These are phyloP conservation scores for Ophiothrix spiculata DNA, from an alignment of 35 echinoderm and acorn worm genomes.

Conservation along the genomic window DNA sequence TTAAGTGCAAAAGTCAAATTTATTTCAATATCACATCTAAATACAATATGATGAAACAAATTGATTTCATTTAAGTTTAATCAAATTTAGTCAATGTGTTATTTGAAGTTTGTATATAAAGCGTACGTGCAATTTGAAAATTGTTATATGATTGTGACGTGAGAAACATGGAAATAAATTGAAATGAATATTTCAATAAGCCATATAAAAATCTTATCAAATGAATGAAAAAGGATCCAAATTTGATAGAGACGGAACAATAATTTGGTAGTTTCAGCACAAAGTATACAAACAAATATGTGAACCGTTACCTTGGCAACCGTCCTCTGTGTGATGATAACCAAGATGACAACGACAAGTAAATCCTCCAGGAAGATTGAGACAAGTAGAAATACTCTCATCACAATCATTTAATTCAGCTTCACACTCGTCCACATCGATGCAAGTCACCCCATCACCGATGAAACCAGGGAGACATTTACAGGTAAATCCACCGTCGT, in stretches of 20 bases:
- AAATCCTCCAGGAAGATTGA: neutral
- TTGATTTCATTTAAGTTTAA: too few species aligned
- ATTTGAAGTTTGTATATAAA: too few species aligned
- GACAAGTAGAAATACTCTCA: neutral
- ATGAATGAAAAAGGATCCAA: neutral
- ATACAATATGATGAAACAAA: too few species aligned
- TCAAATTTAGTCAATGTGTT: too few species aligned
- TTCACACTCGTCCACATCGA: slow-evolving; percentile 21
- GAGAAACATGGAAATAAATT: too few species aligned
- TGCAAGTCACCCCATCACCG: slow-evolving; percentile 68
- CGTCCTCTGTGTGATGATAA: neutral
- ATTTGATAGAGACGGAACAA: neutral
- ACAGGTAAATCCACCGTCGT: slow-evolving; percentile 59
- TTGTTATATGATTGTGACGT: too few species aligned
- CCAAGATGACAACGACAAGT: neutral
- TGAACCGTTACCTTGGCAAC: neutral
- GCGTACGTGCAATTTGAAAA: too few species aligned
- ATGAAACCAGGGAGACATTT: slow-evolving; percentile 45
- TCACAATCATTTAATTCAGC: neutral
- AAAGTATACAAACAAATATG: neutral
- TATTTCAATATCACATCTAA: too few species aligned
- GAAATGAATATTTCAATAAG: too few species aligned
- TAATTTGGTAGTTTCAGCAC: too few species aligned
- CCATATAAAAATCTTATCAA: too few species aligned
- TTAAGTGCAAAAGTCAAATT: too few species aligned